Evolutionary conservation across 2,797 vertebrate genomes (phyloP).

Genomic region (Danionella dracula): DNA sequence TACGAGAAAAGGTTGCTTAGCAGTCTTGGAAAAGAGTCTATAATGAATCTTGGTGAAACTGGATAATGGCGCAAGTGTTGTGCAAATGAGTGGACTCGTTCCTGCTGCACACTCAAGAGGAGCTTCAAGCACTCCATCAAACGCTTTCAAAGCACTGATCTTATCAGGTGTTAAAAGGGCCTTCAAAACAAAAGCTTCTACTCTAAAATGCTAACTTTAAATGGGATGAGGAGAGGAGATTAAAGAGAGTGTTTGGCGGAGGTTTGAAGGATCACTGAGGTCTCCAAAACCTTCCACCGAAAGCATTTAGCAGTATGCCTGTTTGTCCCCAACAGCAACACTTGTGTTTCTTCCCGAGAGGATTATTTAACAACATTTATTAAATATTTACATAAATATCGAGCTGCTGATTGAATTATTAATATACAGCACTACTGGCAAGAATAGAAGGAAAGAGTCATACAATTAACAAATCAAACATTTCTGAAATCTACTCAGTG

Average conservation of each 20-base stretch:
- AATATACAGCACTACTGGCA: not conserved
- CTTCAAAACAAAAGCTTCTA: slow-evolving; percentile 27
- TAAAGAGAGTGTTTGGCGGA: slow-evolving; percentile 14
- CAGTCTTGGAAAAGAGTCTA: slow-evolving; percentile 10
- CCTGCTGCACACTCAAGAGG: slow-evolving; percentile 21
- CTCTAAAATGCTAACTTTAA: slow-evolving; percentile 25
- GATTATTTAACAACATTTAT: not conserved
- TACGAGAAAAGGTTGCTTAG: slow-evolving; percentile 13
- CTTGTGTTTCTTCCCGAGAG: not conserved
- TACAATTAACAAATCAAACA: too few relatives aligned
- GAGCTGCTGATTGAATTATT: slow-evolving; percentile 20
- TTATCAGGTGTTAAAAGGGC: slow-evolving; percentile 48
- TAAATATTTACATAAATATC: slow-evolving; percentile 25
- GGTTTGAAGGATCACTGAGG: slow-evolving; percentile 25
- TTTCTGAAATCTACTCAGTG: too few relatives aligned
- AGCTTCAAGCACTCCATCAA: slow-evolving; percentile 37
- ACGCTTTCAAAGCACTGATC: slow-evolving; percentile 39
- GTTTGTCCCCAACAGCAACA: not conserved
- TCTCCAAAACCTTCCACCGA: not conserved
- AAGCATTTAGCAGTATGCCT: slow-evolving; percentile 9
- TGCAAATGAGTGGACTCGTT: slow-evolving; percentile 39
- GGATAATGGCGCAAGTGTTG: slow-evolving; percentile 17
- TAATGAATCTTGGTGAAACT: slow-evolving; percentile 18
- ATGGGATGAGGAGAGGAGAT: slow-evolving; percentile 7
- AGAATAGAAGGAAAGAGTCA: not conserved